Evolutionary conservation across 2,797 vertebrate species (phyloP).

Genomic region (Scomberomorus guttatus): DNA sequence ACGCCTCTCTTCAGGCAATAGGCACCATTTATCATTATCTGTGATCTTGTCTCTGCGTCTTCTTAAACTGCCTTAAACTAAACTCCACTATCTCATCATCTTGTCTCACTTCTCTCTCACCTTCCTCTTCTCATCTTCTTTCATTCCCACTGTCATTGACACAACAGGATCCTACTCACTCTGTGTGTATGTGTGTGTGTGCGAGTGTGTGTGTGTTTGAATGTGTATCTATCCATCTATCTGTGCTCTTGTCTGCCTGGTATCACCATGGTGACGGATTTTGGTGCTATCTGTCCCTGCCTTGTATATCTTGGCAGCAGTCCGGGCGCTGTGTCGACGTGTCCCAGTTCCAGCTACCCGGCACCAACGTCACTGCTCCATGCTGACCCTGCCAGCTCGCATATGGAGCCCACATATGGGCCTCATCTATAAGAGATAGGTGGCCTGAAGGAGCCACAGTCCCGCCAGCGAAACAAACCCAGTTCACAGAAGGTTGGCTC

Average conservation of each 20-base stretch:
- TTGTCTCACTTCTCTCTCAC: slow-evolving; percentile 64
- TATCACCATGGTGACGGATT: slow-evolving; percentile 82
- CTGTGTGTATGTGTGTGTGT: slow-evolving; percentile 33
- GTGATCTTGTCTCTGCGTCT: slow-evolving; percentile 61
- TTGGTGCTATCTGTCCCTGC: slow-evolving; percentile 72
- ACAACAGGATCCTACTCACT: slow-evolving; percentile 56
- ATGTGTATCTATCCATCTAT: slow-evolving; percentile 49
- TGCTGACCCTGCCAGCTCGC: slow-evolving; percentile 73
- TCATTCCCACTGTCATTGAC: slow-evolving; percentile 69
- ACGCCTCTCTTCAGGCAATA: slow-evolving; percentile 53
- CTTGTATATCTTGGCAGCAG: slow-evolving; percentile 74
- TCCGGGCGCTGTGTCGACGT: slow-evolving; percentile 61
- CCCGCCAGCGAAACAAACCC: slow-evolving; percentile 50
- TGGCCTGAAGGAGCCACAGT: slow-evolving; percentile 58
- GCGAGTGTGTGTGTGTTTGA: not conserved
- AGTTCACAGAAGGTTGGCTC: slow-evolving; percentile 46
- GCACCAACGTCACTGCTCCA: slow-evolving; percentile 60
- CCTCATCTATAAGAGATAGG: slow-evolving; percentile 80
- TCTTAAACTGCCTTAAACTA: slow-evolving; percentile 67
- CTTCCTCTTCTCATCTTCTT: slow-evolving; percentile 61
- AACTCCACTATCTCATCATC: slow-evolving; percentile 70
- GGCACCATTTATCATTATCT: slow-evolving; percentile 68
- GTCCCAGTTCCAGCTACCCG: slow-evolving; percentile 76
- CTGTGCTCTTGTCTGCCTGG: slow-evolving; percentile 62
- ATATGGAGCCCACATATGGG: slow-evolving; percentile 82